Base-by-base conservation (phyloP, 2,888 invertebrate genomes). In the Stictocephala bisonia region DNA sequence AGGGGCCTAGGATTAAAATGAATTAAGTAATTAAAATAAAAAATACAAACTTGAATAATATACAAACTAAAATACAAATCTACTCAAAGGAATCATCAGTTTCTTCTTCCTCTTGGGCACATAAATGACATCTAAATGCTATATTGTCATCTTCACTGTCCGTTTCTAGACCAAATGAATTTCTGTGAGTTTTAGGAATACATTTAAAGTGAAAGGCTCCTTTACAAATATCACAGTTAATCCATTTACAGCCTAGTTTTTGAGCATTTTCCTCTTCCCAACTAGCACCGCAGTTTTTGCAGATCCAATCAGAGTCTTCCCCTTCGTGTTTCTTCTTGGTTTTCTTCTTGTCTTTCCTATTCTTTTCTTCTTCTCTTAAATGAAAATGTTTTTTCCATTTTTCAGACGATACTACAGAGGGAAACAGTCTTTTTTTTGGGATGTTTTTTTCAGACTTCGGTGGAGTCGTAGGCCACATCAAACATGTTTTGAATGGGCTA, bases 341-440 rank as follows among this genome's bases (percentile, higher is more conserved):
- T 24, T 50, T 50, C n/a, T 50, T 24, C 20, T 50, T 24, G 7
- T 50, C 50, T 50, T 50, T 50, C 9, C 13, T 50, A 9, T 7
- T 3, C 20, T 50, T 50, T 20, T 7, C 50, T 13, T 50, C 18
- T n/a, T 50, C 50, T 50, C 24, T 50, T 20, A 7, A 4, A 13
- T 50, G 50, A 20, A 50, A 50, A 50, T 50, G 15, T 50, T 50
- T 50, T 50, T 50, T 35, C 50, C 50, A 50, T 7, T 22, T 3
- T 50, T 50, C 20, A 3, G 50, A 50, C 4, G 50, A 50, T 3
- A 50, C 50, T 13, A 50, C 50, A 3, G 44, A 44, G 4, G 44
- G 44, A 44, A 44, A 44, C 18, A 50, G 24, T n/a, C 24, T 50
- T 20, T 24, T 50, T 20, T 18, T 50, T 3, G 15, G 9, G 7